A percentile compares a stretch with the other conserved stretches of the same genome.
Conservation (phyloP, 2,888 invertebrate species). For the Pimpla rufipes region DNA sequence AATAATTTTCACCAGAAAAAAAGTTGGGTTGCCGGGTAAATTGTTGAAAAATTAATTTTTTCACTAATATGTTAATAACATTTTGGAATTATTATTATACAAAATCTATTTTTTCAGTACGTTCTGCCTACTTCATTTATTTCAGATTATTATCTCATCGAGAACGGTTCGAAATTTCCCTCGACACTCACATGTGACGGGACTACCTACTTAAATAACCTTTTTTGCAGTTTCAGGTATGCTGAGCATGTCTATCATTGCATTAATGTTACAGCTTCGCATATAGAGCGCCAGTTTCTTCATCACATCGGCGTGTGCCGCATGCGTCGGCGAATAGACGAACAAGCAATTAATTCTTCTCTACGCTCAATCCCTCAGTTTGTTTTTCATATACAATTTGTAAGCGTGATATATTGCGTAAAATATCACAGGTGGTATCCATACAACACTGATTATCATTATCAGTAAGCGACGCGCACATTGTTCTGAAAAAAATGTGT, state of each 20-base stretch:
- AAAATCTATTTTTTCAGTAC: too few species aligned
- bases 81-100: too few species aligned
- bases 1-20: too few species aligned
- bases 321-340: conserved; percentile 81
- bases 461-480: conserved; percentile 78
- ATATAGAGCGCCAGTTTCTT: conserved; percentile 80
- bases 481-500: conserved; percentile 71
- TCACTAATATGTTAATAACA: too few species aligned
- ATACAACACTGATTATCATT: conserved; percentile 83
- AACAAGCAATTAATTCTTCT: conserved; percentile 81
- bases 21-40: too few species aligned
- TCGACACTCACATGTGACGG: too few species aligned
- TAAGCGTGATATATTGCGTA: conserved; percentile 79
- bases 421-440: conserved; percentile 82
- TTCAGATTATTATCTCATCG: too few species aligned
- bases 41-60: too few species aligned
- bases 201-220: conserved; percentile 74
- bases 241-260: conserved; percentile 82
- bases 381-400: conserved; percentile 78
- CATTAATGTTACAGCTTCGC: conserved; percentile 80
- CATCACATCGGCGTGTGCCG: conserved; percentile 81
- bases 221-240: conserved; percentile 78
- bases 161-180: too few species aligned
- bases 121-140: too few species aligned
- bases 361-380: conserved; percentile 42